Evolutionary conservation across 2,113 vertebrate genomes (phyloP).

Genomic region (Gnathonemus echidnorhynchus): DNA sequence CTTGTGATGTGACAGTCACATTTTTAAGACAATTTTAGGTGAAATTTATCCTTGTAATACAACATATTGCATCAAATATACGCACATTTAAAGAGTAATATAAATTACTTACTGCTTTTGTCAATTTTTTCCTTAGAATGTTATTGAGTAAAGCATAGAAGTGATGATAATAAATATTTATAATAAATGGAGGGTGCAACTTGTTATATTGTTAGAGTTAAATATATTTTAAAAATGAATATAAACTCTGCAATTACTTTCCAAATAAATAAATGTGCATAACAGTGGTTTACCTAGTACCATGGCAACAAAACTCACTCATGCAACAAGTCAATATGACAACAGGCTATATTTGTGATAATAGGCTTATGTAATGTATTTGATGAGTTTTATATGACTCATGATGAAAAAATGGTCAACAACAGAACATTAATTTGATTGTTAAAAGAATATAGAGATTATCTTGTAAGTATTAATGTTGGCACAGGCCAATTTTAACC

Average conservation of each 20-base stretch:
- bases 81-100: background rate
- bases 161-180: too few species aligned
- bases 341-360: background rate
- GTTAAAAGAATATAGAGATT: background rate
- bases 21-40: background rate
- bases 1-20: background rate
- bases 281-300: background rate
- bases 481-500: background rate
- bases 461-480: background rate
- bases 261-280: background rate
- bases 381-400: background rate
- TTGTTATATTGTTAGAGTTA: too few species aligned
- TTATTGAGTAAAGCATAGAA: too few species aligned
- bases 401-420: background rate
- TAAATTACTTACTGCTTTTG: background rate
- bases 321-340: background rate
- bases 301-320: background rate
- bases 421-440: background rate
- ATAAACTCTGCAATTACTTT: background rate
- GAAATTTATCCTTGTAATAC: background rate
- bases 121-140: background rate
- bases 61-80: background rate
- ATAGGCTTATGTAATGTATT: background rate
- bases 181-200: too few species aligned
- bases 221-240: background rate